Conservation (phyloP, 2,797 vertebrate genomes). For the Ispidina picta region DNA sequence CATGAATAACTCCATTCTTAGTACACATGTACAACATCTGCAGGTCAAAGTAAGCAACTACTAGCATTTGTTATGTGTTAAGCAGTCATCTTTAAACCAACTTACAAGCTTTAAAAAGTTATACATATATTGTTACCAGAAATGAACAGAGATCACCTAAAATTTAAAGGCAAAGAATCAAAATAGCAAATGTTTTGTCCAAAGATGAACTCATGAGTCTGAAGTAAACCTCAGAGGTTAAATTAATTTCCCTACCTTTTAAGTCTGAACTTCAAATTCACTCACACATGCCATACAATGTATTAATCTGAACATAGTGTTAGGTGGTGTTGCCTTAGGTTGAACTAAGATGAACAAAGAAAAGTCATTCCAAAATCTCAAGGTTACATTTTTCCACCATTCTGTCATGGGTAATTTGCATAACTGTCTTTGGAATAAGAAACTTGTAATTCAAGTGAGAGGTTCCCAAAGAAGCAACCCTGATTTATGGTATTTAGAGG, state of each 20-base stretch:
- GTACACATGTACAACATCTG: neutral
- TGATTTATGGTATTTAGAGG: neutral
- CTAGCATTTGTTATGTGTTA: neutral
- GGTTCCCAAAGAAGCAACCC: neutral
- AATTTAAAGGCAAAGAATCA: neutral
- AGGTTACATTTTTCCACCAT: neutral
- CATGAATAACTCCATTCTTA: neutral
- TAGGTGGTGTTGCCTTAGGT: neutral
- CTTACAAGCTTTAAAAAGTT: neutral
- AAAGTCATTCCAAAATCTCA: neutral
- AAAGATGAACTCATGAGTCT: neutral
- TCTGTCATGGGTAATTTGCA: neutral
- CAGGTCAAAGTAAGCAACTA: neutral
- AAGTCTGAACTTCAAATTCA: neutral
- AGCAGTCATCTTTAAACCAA: neutral
- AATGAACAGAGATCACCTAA: neutral
- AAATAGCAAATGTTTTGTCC: neutral
- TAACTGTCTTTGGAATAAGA: neutral
- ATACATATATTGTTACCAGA: neutral
- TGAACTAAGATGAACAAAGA: neutral
- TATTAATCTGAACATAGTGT: neutral
- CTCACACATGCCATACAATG: rapidly evolving
- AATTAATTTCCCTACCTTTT: neutral
- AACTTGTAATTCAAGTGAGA: neutral
- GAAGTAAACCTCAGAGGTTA: neutral